phyloP scores from a whole-genome alignment of 2,797 vertebrate genomes.

The Liasis olivaceus region DNA sequence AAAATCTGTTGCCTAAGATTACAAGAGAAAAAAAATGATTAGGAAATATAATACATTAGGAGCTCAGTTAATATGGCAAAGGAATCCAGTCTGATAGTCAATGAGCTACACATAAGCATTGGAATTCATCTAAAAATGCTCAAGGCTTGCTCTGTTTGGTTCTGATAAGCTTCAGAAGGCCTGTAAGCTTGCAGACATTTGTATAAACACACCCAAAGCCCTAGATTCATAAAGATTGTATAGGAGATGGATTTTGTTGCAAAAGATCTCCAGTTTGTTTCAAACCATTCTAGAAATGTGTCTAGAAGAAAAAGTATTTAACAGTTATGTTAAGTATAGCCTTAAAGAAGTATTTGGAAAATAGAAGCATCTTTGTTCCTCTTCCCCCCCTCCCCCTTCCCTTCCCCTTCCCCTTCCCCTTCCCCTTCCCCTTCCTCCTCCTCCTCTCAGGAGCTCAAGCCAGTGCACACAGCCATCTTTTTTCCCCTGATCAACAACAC shows the following conservation, averaged over 20 bases:
- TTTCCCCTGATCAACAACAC: too few relatives aligned
- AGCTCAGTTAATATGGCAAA: conserved; percentile 39
- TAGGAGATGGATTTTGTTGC: neutral
- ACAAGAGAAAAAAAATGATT: conserved; percentile 24
- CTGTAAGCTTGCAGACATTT: conserved; percentile 49
- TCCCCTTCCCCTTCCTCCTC: too few relatives aligned
- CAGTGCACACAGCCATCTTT: too few relatives aligned
- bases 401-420: too few relatives aligned
- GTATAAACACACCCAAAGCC: conserved; percentile 17
- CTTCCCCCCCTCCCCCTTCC: too few relatives aligned
- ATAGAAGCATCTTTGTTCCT: too few relatives aligned
- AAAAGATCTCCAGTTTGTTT: neutral
- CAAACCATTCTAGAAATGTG: conserved; percentile 4
- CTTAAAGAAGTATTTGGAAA: neutral
- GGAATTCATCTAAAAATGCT: conserved; percentile 47
- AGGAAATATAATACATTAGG: conserved; percentile 1
- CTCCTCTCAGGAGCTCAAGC: neutral
- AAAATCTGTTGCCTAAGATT: conserved; percentile 9
- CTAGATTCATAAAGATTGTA: conserved; percentile 21
- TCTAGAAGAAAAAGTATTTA: neutral
- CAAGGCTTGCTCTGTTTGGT: conserved; percentile 43
- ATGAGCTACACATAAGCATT: conserved; percentile 27
- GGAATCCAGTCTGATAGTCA: conserved; percentile 12
- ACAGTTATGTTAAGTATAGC: neutral
- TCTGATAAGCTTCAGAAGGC: conserved; percentile 64